Evolutionary conservation across 1,140 invertebrate genomes (phyloP), one percentile per base, ranked within the genome.

Genomic region (Daktulosphaira vitifoliae): DNA sequence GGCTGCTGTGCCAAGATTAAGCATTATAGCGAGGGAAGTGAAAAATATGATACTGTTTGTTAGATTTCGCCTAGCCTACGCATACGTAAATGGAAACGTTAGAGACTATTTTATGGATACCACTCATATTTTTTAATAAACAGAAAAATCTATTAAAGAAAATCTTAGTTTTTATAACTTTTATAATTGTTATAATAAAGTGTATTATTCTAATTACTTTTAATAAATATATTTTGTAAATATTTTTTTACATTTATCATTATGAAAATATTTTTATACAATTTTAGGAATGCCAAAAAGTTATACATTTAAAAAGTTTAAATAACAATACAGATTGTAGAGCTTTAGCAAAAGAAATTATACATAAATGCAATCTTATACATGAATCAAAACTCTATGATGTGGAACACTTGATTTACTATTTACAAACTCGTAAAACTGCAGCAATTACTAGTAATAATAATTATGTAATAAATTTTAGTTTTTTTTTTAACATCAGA

Each of bases 401-500:
- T 77, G 86, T 96, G 4, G 89, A 95, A 74, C 91, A 94, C 72
- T 79, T 93, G n/a, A 84, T 96, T 68, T 89, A 87, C 74, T 95
- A 94, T 77, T 77, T 96, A 25, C 88, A 94, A 76, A 92, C 88
- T 75, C 80, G 92, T 65, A 86, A 86, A 75, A 79, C 79, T 53
- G 79, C 77, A 74, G 73, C 72, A 66, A 71, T 71, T 67, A 68
- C 68, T 53, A 65, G 67, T 68, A 66, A 70, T 62, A 20, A 3
- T 13, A 44, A n/a, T n/a, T n/a, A 39, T 23, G 16, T n/a, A 5
- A 52, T 18, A 37, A 15, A 20, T 20, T 13, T 25, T 65, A 37
- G 33, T 22, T 22, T 20, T 39, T 37, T 23, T 50, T 9, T n/a
- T n/a, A n/a, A n/a, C n/a, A n/a, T n/a, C n/a, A n/a, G n/a, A n/a